Evolutionary conservation across 2,888 invertebrate genomes (phyloP), one percentile per base, ranked within the genome.

Genomic region (Trichogramma dendrolimi): DNA sequence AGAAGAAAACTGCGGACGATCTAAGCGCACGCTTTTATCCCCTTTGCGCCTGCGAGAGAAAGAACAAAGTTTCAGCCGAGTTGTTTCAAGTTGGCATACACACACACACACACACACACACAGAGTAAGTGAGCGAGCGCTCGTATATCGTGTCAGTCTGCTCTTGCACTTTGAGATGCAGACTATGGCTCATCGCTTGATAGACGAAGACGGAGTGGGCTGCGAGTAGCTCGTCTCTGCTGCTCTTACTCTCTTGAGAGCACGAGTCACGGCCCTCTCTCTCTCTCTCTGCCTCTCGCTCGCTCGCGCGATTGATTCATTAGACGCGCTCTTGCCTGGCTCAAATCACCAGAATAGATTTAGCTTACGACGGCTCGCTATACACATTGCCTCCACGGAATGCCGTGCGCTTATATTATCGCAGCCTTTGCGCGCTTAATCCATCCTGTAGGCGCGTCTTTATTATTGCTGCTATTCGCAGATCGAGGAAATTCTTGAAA

Each of bases 291-390:
- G 27, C 27, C 27, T 27, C 27, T 27, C 27, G 27, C 27, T 68
- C 68, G 69, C 68, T 71, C 66, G 67, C 44, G 57, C 76, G 75
- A 79, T 79, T 79, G 79, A 79, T 79, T 79, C 78, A 79, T 79
- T 77, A 76, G 74, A 73, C 77, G 76, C 79, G 79, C 79, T 27
- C 2, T 79, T 78, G 79, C 75, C 76, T 74, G 71, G 71, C 74
- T 76, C 75, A 75, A 78, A 79, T 78, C 78, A 77, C 79, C 74
- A 77, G 78, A 79, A 79, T 79, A 79, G 78, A 78, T 76, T 71
- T 72, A 70, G 52, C 44, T 46, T 42, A 44, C 55, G 55, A 60
- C 60, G 47, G 41, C 39, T 48, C 7, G 39, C 47, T 7, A 48
- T 14, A 14, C 48, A 6, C 39, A 5, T 39, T 6, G 10, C 64